Evolutionary conservation across 2,888 invertebrate species (phyloP).

Genomic region (Cosmia trapezina): DNA sequence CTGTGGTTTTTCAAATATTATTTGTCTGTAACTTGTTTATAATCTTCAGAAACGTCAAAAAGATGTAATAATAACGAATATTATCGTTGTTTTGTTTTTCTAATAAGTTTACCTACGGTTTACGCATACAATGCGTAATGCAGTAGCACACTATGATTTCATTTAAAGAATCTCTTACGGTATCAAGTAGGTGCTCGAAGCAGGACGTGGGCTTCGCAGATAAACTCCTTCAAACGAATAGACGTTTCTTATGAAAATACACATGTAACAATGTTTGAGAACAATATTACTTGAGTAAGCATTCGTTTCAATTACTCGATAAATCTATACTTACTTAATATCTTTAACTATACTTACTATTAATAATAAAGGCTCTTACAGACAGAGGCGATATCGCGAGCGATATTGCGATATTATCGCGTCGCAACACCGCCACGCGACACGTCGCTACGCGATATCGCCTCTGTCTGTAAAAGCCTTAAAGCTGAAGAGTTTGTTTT

Average conservation of each 20-base stretch:
- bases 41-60: neutral
- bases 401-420: no score
- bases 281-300: slow-evolving; percentile 9
- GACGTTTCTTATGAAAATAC: slow-evolving; percentile 46
- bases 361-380: no score
- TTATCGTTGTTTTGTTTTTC: neutral
- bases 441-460: no score
- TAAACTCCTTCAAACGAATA: slow-evolving; percentile 47
- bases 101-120: neutral
- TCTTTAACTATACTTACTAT: no score
- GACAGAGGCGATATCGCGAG: no score
- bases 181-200: slow-evolving; percentile 36
- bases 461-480: no score
- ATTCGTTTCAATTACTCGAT: slow-evolving; percentile 1
- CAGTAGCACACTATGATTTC: slow-evolving; percentile 18
- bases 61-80: neutral
- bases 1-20: neutral
- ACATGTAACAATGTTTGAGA: slow-evolving; percentile 25
- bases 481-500: no score
- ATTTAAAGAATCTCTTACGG: slow-evolving; percentile 1
- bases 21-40: neutral
- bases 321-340: no score
- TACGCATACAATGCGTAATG: slow-evolving; percentile 16
- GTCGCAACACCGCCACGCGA: no score
- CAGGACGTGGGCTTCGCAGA: slow-evolving; percentile 15